Evolutionary conservation across 1,140 invertebrate species (phyloP).

Genomic region (Calycopis cecrops): DNA sequence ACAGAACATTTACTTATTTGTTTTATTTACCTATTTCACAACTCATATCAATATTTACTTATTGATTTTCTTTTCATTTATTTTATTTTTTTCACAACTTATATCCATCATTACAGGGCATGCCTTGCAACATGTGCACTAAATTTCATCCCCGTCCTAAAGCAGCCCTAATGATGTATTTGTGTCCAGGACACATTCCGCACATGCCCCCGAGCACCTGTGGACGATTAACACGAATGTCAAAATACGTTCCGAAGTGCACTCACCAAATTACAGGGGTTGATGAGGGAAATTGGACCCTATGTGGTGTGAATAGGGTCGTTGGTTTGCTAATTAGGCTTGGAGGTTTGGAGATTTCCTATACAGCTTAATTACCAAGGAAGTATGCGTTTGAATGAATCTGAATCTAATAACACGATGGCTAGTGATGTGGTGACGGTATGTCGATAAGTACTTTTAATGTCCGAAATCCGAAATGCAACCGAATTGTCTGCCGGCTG

Average conservation of each 20-base stretch:
- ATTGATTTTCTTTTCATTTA: too few relatives aligned
- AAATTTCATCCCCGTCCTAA: not conserved
- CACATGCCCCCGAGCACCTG: constrained; percentile 49
- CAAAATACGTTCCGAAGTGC: constrained; percentile 64
- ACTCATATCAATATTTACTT: too few relatives aligned
- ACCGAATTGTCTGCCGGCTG: too few relatives aligned
- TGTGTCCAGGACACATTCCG: constrained; percentile 28
- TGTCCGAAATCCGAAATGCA: too few relatives aligned
- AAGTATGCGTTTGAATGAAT: constrained; percentile 28
- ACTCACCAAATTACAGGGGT: constrained; percentile 25
- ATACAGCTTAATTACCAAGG: constrained; percentile 42
- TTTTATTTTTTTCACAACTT: too few relatives aligned
- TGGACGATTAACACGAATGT: constrained; percentile 62
- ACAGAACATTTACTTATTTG: too few relatives aligned
- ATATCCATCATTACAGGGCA: too few relatives aligned
- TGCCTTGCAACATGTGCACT: too few relatives aligned
- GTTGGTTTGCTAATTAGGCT: not conserved
- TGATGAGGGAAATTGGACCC: not conserved
- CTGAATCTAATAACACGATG: constrained; percentile 11
- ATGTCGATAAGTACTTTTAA: constrained; percentile 19
- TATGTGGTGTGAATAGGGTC: not conserved
- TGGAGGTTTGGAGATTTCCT: constrained; percentile 17
- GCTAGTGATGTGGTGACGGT: constrained; percentile 12
- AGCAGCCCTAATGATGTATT: constrained; percentile 8
- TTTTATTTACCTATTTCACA: too few relatives aligned